Evolutionary conservation across 2,113 vertebrate species (phyloP).

Genomic region (Orthochromis malagaraziensis): DNA sequence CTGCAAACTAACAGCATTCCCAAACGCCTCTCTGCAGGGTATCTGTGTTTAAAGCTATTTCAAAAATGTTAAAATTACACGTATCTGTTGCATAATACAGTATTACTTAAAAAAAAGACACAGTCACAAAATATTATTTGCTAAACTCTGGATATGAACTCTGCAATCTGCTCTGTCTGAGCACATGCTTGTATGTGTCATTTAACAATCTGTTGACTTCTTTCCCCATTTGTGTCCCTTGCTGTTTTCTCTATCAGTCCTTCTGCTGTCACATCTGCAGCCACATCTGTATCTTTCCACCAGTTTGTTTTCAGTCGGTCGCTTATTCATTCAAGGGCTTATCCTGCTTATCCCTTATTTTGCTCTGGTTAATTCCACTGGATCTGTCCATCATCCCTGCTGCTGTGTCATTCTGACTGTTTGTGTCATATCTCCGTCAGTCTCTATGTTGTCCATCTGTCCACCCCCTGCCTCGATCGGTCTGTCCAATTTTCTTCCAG

Average conservation of each 20-base stretch:
- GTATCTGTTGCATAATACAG: background rate
- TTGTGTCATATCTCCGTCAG: background rate
- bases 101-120: background rate
- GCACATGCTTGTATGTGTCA: background rate
- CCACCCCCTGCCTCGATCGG: constrained; percentile 21
- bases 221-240: background rate
- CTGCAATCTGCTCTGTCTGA: background rate
- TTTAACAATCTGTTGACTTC: background rate
- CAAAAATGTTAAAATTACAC: background rate
- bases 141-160: background rate
- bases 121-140: background rate
- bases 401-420: background rate
- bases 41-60: background rate
- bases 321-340: constrained; percentile 21
- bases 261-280: constrained; percentile 20
- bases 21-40: background rate
- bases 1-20: background rate
- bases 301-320: constrained; percentile 22
- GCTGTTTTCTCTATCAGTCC: background rate
- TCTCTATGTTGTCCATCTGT: background rate
- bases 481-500: constrained; percentile 42
- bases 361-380: constrained; percentile 29
- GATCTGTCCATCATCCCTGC: constrained; percentile 32
- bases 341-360: constrained; percentile 43
- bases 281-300: constrained; percentile 31